Conservation (phyloP, 2,113 vertebrate genomes). For the Salminus brasiliensis region DNA sequence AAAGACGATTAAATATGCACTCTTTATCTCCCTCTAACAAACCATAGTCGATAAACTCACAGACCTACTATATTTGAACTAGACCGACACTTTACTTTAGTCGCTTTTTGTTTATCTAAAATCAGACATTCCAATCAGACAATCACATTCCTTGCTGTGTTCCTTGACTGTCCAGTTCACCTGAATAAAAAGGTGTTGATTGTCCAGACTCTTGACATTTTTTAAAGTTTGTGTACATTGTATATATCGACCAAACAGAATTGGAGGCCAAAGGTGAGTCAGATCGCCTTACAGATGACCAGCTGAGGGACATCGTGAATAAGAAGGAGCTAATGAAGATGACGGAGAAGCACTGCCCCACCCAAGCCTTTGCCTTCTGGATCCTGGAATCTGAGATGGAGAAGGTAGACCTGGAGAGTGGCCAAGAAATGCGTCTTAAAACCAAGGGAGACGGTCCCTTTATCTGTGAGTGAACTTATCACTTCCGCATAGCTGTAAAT, state of each 20-base stretch:
- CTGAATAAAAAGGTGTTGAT: background rate
- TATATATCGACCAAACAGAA: slow-evolving; percentile 67
- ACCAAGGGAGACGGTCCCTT: slow-evolving; percentile 86
- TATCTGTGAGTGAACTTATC: slow-evolving; percentile 74
- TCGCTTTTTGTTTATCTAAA: background rate
- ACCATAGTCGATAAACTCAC: background rate
- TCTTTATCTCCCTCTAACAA: background rate
- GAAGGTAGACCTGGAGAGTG: slow-evolving; percentile 78
- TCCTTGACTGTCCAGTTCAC: background rate
- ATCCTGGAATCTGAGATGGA: slow-evolving; percentile 80
- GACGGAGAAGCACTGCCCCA: slow-evolving; percentile 71
- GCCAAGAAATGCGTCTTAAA: slow-evolving; percentile 80
- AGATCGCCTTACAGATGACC: slow-evolving; percentile 73
- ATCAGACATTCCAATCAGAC: too few species aligned
- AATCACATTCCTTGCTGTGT: background rate
- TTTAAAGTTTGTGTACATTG: background rate
- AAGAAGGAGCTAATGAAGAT: slow-evolving; percentile 78
- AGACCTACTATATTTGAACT: background rate
- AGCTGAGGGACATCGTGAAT: slow-evolving; percentile 73
- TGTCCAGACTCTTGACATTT: background rate
- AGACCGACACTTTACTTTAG: background rate
- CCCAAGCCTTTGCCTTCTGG: slow-evolving; percentile 82
- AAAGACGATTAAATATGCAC: background rate
- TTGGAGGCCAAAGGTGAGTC: slow-evolving; percentile 82
- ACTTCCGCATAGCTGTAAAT: background rate